Evolutionary conservation across 2,797 vertebrate species (phyloP), one percentile per base, ranked within the genome.

Genomic region (Steatocranus sp.): DNA sequence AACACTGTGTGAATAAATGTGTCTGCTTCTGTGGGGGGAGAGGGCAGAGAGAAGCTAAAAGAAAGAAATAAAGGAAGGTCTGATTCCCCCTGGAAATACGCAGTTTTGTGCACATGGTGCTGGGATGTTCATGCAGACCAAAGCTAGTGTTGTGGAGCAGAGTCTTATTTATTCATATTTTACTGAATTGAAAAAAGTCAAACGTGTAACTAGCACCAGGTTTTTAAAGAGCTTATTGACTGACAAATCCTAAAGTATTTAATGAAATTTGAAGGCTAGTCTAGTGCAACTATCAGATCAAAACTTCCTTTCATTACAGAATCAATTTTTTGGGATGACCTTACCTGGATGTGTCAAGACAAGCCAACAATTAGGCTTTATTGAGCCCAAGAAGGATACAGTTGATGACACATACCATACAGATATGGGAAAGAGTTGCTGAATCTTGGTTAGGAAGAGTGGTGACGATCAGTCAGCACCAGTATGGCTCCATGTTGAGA

Each of bases 1-100:
- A 85, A 86, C 77, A 68, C 49, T 70, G 27, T 82, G 80, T 79
- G 81, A 83, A 73, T 78, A 76, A 79, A 11, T 84, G 63, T 83
- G 79, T 77, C 34, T 76, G 76, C 34, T 32, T 85, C 63, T 70
- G 20, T 54, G 66, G 15, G 23, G 56, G 38, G 38, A 46, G 38
- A 43, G 38, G 66, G 41, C 66, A 73, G 41, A 48, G 41, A 48
- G 25, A n/a, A 48, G 25, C 15, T 18, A 11, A 48, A 30, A 30
- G 6, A 73, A 27, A 48, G 68, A 73, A 48, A 73, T 30, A 48
- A 73, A 73, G 25, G 10, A 70, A 30, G 43, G 43, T 30, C 25
- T 48, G 68, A 73, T 7, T 27, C 43, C 20, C 68, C 17, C 41
- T 73, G 68, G 68, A 73, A 73, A 48, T n/a, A 48, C 17, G 4